Evolutionary conservation across 2,888 invertebrate genomes (phyloP).

Genomic region (Zhuqinia jingwanae): DNA sequence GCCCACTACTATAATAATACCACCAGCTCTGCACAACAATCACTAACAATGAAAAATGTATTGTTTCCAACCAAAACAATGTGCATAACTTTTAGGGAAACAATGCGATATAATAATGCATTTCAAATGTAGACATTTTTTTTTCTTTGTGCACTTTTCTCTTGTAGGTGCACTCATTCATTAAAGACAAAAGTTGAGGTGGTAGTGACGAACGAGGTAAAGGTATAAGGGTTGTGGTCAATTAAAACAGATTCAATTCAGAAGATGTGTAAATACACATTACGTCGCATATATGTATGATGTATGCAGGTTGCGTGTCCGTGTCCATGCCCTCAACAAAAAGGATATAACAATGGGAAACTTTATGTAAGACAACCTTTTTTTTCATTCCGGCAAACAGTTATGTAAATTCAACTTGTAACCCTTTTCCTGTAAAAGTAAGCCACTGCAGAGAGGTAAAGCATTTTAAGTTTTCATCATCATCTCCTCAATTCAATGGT

Average conservation of each 20-base stretch:
- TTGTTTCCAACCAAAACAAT: slow-evolving; percentile 16
- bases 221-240: slow-evolving; percentile 20
- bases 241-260: slow-evolving; percentile 63
- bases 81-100: neutral
- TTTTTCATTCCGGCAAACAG: neutral
- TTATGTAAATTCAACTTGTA: neutral
- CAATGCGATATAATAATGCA: neutral
- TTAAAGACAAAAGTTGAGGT: slow-evolving; percentile 54
- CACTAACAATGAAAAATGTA: slow-evolving; percentile 43
- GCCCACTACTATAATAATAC: too few relatives aligned
- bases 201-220: neutral
- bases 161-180: slow-evolving; percentile 15
- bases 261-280: too few relatives aligned
- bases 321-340: neutral
- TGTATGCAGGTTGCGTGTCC: slow-evolving; percentile 6
- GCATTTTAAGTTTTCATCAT: too few relatives aligned
- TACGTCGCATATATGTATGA: too few relatives aligned
- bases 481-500: too few relatives aligned
- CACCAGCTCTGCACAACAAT: neutral
- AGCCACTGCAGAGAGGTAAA: too few relatives aligned
- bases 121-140: slow-evolving; percentile 34
- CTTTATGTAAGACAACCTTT: slow-evolving; percentile 33
- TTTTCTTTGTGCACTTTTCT: neutral
- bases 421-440: slow-evolving; percentile 20
- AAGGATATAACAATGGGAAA: slow-evolving; percentile 62